phyloP scores from a whole-genome alignment of 2,888 invertebrate species.

The Linhomoeus sp. region DNA sequence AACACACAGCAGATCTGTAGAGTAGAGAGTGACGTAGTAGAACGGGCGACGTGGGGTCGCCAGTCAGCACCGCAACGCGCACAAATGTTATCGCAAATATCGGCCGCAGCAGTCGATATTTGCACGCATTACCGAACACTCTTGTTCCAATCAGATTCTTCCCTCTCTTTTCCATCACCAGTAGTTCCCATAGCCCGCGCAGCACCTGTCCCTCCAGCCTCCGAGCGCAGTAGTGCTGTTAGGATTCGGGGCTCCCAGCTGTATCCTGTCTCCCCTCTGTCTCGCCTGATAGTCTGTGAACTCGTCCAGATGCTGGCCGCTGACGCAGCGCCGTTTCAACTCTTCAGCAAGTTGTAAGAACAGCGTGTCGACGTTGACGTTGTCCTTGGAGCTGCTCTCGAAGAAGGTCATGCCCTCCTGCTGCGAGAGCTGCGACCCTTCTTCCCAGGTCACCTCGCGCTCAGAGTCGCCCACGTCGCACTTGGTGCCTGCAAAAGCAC shows the following conservation, averaged over 20 bases:
- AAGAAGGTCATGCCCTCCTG: constrained; percentile 63
- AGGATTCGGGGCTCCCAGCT: background rate
- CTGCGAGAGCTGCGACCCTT: constrained; percentile 66
- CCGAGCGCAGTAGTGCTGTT: background rate
- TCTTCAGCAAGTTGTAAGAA: constrained; percentile 66
- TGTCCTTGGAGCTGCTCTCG: constrained; percentile 75
- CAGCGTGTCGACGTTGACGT: constrained; percentile 69
- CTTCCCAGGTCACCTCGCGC: constrained; percentile 61
- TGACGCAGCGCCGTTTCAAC: constrained; percentile 42
- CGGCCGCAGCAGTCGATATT: no score
- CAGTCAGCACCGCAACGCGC: no score
- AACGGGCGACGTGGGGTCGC: no score
- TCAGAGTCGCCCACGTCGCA: constrained; percentile 54
- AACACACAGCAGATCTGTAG: no score
- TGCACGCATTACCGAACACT: no score
- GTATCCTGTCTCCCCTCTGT: background rate
- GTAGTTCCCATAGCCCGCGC: no score
- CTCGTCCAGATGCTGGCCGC: no score
- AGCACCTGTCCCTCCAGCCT: background rate
- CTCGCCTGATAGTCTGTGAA: background rate
- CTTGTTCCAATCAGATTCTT: no score
- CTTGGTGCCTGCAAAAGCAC: constrained; percentile 49
- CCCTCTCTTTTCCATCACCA: no score
- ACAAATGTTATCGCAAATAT: no score
- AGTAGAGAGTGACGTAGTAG: no score